Evolutionary conservation across 1,140 invertebrate species (phyloP), one percentile per base, ranked within the genome.

Genomic region (Euura lappo): DNA sequence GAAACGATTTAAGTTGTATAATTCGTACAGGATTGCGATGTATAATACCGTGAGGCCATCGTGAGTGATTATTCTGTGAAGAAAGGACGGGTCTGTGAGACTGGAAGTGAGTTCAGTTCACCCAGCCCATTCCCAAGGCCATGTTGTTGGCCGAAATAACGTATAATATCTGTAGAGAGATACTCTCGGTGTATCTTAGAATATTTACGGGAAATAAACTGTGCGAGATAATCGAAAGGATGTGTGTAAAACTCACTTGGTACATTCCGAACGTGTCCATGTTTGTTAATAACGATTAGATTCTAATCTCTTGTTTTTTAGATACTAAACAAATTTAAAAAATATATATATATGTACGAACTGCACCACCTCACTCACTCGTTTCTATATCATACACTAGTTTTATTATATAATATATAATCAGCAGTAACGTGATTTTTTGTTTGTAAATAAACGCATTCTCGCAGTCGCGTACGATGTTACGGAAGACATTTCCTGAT

Each of bases 261-360:
- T 86, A 87, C 79, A 87, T 84, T 79, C 85, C 84, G 79, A 82
- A 87, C 79, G 85, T 81, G 80, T 87, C 86, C 86, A 87, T 87
- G 81, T 78, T 68, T 68, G 13, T 8, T 5, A 6, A 28, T 28
- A 28, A 28, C 28, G 28, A 28, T 28, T 28, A 28, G 28, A 1
- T 1, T 28, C 28, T 28, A 28, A 28, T 28, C 28, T 28, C 28
- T 28, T 60, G n/a, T 28, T 5, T 3, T 3, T n/a, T 3, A 28
- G 0, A 28, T n/a, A 60, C 2, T 1, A 51, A 8, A 3, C 51
- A 6, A 8, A 51, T 51, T 51, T 51, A 51, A 51, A 11, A 51
- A 51, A 51, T 28, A 28, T 28, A 28, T 28, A 51, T 7, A 51
- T n/a, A n/a, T 51, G 2, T 51, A 51, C 47, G 11, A 8, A 28